Evolutionary conservation across 2,113 vertebrate species (phyloP), one percentile per base, ranked within the genome.

Genomic region (Ophthalmolycus amberensis): DNA sequence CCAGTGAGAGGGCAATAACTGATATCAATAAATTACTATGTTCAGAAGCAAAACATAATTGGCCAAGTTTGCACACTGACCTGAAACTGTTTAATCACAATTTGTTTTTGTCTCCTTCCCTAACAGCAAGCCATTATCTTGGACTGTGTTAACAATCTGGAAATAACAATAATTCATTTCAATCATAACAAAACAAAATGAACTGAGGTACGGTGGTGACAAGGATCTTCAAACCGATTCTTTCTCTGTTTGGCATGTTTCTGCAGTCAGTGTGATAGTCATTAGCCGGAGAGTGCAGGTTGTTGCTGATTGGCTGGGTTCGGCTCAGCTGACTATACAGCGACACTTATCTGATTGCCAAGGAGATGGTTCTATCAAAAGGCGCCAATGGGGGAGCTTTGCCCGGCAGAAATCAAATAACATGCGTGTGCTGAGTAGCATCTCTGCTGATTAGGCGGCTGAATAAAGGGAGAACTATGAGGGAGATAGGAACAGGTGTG

Each of bases 361-460:
- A 86, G 84, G 81, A 87, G 80, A 93, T 91, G 77, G 85, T 82
- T 89, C 75, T 90, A 90, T 94, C 89, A 90, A 80, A 88, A 88
- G 75, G 42, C 50, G 75, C 72, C 81, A 79, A 80, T 93, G 52
- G 25, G 72, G 58, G 42, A 82, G 91, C 74, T 84, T 90, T 85
- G 81, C 87, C 83, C 80, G 70, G 79, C 79, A 92, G 89, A 91
- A 94, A 94, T 92, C 88, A 89, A 91, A 92, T 91, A 70, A 87
- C 85, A 92, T 91, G 81, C 89, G 83, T 92, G 79, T 87, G 86
- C 92, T 91, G 71, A 80, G 90, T 60, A 80, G 72, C 66, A 80
- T 85, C 84, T 90, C 88, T 75, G 72, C 82, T 90, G 92, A 92
- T 94, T 90, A 92, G 71, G 66, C n/a, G 6, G 63, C 72, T 71